Conservation (phyloP, 53 echinoderm and acorn worm genomes). For the Stichopus horrens region DNA sequence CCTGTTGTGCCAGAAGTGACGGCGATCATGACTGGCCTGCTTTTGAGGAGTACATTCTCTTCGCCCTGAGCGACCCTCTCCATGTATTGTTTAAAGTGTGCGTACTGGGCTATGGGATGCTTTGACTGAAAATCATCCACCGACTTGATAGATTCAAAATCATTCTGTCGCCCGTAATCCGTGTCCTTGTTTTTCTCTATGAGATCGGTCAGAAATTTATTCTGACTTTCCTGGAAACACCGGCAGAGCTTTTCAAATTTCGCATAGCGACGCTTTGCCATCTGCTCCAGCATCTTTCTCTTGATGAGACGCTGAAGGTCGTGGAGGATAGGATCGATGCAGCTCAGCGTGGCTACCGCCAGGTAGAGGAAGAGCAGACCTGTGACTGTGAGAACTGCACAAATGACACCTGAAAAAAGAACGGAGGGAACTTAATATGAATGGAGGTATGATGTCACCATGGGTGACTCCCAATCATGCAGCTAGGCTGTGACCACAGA, state of each 20-base stretch:
- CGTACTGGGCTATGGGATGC: background rate
- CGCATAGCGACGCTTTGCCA: background rate
- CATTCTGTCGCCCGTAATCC: background rate
- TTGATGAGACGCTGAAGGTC: background rate
- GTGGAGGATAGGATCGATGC: background rate
- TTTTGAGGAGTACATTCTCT: background rate
- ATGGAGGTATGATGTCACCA: no score
- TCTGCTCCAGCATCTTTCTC: background rate
- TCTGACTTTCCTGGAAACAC: background rate
- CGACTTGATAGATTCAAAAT: background rate
- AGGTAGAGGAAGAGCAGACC: background rate
- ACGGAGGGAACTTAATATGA: background rate
- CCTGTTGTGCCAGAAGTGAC: background rate
- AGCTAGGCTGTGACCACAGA: no score
- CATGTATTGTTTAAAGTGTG: background rate
- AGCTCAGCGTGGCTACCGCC: background rate
- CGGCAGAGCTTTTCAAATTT: background rate
- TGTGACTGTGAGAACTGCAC: background rate
- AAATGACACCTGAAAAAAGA: background rate
- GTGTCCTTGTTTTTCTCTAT: background rate
- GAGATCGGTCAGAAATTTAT: background rate
- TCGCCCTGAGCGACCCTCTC: background rate
- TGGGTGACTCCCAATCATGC: no score
- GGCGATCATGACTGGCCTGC: background rate
- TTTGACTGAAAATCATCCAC: background rate